Evolutionary conservation across 2,888 invertebrate species (phyloP).

Genomic region (Ceraclea dissimilis): DNA sequence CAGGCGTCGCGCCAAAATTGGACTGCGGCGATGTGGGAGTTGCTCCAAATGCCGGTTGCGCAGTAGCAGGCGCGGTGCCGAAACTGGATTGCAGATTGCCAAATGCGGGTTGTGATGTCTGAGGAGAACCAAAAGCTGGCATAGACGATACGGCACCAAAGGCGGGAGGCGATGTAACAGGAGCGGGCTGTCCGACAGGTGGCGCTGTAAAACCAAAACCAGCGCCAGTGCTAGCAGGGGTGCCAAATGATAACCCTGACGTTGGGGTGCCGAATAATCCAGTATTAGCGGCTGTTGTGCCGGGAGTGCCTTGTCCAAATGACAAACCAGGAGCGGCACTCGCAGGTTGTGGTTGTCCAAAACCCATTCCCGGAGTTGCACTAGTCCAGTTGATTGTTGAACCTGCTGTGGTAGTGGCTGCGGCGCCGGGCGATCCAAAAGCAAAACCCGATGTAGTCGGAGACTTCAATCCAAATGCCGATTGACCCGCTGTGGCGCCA

Average conservation of each 20-base stretch:
- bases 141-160: conserved; percentile 4
- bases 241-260: neutral
- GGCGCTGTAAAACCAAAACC: conserved; percentile 7
- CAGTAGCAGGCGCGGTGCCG: neutral
- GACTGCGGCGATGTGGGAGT: conserved; percentile 7
- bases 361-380: neutral
- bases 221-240: conserved; percentile 1
- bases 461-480: conserved; percentile 12
- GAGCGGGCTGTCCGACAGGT: conserved; percentile 10
- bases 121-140: neutral
- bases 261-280: neutral
- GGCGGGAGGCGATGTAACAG: neutral
- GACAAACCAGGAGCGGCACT: neutral
- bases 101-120: neutral
- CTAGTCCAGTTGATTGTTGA: conserved; percentile 7
- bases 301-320: conserved; percentile 9
- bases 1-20: neutral
- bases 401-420: neutral
- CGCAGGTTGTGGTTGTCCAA: conserved; percentile 7
- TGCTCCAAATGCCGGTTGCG: conserved; percentile 3
- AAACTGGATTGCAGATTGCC: neutral
- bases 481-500: neutral
- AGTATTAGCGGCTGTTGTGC: neutral
- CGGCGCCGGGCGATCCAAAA: neutral
- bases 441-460: conserved; percentile 6